These are phyloP conservation scores for Syncerus caffer DNA, from an alignment of 2,797 vertebrate species.

Conservation along the genomic window DNA sequence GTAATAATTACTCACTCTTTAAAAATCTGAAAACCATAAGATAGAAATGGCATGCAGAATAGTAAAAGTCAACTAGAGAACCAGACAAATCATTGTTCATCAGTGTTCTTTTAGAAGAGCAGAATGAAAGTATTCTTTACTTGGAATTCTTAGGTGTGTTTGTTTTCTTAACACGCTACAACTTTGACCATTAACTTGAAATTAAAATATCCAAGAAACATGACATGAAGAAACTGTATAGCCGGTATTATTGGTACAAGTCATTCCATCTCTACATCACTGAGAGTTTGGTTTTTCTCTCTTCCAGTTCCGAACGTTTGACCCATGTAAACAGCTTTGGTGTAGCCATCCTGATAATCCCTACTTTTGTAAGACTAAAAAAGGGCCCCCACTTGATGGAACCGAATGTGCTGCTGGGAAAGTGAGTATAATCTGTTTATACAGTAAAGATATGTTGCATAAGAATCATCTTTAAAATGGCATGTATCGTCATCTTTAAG, in stretches of 20 bases:
- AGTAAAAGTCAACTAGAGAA: background rate
- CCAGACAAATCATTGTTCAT: background rate
- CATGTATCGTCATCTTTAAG: background rate
- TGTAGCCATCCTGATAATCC: conserved; percentile 99
- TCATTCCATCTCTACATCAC: background rate
- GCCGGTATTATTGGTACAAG: too few species aligned
- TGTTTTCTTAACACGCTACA: background rate
- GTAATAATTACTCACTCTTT: background rate
- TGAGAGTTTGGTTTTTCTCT: background rate
- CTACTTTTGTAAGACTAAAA: conserved; percentile 99
- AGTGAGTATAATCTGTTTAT: conserved; percentile 80
- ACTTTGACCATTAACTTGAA: background rate
- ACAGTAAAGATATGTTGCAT: background rate
- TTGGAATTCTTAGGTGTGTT: background rate
- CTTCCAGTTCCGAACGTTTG: conserved; percentile 96
- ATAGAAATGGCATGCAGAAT: background rate
- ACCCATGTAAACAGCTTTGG: conserved; percentile 98
- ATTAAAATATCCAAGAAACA: background rate
- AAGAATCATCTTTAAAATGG: background rate
- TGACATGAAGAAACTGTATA: background rate
- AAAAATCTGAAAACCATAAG: background rate
- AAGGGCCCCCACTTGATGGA: conserved; percentile 95
- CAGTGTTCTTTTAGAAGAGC: background rate
- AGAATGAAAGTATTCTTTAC: background rate
- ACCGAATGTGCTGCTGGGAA: conserved; percentile 95